phyloP scores from a whole-genome alignment of 2,888 invertebrate species.

The Noctua janthina region DNA sequence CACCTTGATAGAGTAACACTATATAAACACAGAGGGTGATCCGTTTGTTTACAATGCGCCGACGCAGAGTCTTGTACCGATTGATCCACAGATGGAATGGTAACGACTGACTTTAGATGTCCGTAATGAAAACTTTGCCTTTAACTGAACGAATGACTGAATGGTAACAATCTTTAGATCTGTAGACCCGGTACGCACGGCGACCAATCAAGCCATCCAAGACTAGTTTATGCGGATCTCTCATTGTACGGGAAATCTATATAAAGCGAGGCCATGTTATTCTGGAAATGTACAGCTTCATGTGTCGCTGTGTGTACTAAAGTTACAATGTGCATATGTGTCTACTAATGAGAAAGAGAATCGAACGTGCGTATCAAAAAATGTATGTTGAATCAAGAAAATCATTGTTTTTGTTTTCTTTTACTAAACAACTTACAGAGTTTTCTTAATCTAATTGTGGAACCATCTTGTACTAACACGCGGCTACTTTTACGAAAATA shows the following conservation, averaged over 20 bases:
- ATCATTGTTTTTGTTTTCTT: neutral
- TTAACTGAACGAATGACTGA: constrained; percentile 37
- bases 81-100: constrained; percentile 69
- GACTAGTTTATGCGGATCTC: too few species aligned
- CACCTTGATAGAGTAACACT: constrained; percentile 81
- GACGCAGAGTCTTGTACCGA: constrained; percentile 66
- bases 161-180: constrained; percentile 25
- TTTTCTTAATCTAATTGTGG: too few species aligned
- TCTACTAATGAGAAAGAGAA: neutral
- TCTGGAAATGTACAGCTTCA: too few species aligned
- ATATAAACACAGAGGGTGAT: constrained; percentile 72
- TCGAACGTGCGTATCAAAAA: neutral
- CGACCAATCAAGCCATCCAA: too few species aligned
- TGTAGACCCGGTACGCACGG: neutral
- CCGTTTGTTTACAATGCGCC: constrained; percentile 71
- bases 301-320: neutral
- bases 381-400: neutral
- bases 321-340: neutral
- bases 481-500: too few species aligned
- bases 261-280: too few species aligned
- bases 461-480: too few species aligned
- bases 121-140: constrained; percentile 36
- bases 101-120: constrained; percentile 41
- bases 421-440: neutral
- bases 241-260: too few species aligned